Evolutionary conservation across 2,113 vertebrate genomes (phyloP).

Genomic region (Promerops cafer): DNA sequence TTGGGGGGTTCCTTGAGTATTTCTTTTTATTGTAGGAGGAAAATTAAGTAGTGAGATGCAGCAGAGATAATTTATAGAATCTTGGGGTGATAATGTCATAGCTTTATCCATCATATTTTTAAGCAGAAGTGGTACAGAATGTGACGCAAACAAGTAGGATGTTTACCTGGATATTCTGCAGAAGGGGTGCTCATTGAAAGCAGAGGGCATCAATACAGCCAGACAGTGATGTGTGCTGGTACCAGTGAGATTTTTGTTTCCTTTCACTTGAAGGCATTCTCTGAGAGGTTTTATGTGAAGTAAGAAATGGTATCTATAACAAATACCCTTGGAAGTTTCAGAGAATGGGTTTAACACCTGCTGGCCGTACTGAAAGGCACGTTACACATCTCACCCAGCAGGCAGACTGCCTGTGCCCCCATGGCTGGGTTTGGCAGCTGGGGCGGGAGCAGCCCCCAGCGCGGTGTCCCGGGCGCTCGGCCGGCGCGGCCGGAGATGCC

Average conservation of each 20-base stretch:
- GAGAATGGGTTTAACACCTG: neutral
- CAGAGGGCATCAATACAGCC: neutral
- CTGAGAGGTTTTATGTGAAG: neutral
- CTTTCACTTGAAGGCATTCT: neutral
- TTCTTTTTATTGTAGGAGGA: neutral
- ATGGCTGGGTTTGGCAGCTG: too few species aligned
- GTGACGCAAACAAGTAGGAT: neutral
- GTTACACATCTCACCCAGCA: neutral
- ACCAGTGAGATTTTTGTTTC: neutral
- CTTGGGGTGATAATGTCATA: neutral
- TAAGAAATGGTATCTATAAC: neutral
- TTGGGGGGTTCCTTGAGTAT: neutral
- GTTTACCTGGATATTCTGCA: neutral
- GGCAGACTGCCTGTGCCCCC: neutral
- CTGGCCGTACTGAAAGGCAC: neutral
- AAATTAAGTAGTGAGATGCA: neutral
- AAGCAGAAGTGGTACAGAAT: neutral
- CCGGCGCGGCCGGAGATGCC: neutral
- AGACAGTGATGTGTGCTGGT: neutral
- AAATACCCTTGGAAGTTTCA: neutral
- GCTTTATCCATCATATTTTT: neutral
- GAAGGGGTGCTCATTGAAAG: neutral
- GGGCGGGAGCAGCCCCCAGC: too few species aligned
- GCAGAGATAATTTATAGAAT: neutral
- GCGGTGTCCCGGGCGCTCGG: too few species aligned